Conservation (phyloP, 2,888 invertebrate genomes). For the Cepaea hortensis region DNA sequence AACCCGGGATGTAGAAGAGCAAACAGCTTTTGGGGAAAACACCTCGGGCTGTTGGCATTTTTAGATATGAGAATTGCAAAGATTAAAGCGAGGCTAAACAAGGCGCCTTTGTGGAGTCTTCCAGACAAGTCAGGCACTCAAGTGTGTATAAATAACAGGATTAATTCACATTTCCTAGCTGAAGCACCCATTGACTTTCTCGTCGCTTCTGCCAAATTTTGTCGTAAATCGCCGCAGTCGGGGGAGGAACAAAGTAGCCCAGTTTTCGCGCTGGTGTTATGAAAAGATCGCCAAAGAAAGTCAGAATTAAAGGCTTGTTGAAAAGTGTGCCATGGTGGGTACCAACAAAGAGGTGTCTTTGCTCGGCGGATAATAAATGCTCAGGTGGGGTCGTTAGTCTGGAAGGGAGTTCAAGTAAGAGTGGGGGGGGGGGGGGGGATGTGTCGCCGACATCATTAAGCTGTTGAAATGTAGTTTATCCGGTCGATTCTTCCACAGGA, state of each 20-base stretch:
- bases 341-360: neutral
- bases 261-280: neutral
- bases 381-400: neutral
- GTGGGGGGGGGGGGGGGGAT: neutral
- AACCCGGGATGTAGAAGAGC: neutral
- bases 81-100: neutral
- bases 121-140: neutral
- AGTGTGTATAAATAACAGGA: slow-evolving; percentile 2
- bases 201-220: neutral
- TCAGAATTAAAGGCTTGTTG: neutral
- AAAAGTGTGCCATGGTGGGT: neutral
- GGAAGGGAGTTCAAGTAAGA: neutral
- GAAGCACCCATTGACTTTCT: slow-evolving; percentile 3
- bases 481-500: too few relatives aligned
- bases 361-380: neutral
- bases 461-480: too few relatives aligned
- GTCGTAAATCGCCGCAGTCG: neutral
- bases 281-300: neutral
- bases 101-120: neutral
- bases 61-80: neutral
- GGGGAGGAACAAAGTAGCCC: neutral
- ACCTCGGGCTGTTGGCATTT: neutral
- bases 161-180: neutral
- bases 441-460: too few relatives aligned
- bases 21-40: neutral